phyloP scores from a whole-genome alignment of 2,888 invertebrate genomes.

The Hypomecis punctinalis region DNA sequence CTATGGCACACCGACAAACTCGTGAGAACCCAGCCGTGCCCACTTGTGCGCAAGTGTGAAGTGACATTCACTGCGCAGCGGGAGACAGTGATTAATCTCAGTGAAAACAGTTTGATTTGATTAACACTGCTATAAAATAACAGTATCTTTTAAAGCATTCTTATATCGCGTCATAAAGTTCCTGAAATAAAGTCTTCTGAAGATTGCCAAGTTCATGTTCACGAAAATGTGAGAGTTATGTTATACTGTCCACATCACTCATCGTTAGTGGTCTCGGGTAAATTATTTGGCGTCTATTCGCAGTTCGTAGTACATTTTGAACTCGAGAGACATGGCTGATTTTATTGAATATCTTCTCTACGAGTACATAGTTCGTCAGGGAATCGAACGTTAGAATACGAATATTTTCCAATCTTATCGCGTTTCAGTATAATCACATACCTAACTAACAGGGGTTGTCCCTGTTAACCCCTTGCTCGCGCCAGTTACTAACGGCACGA shows the following conservation, averaged over 20 bases:
- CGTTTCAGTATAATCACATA: too few relatives aligned
- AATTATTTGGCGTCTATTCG: too few relatives aligned
- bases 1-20: slow-evolving; percentile 42
- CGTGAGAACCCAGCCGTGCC: slow-evolving; percentile 57
- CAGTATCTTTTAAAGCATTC: not conserved
- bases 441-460: too few relatives aligned
- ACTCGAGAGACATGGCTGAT: too few relatives aligned
- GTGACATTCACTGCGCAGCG: slow-evolving; percentile 63
- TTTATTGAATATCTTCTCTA: too few relatives aligned
- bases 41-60: slow-evolving; percentile 57
- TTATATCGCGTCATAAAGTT: not conserved
- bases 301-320: too few relatives aligned
- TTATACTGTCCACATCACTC: not conserved
- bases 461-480: too few relatives aligned
- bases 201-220: not conserved
- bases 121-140: not conserved
- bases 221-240: not conserved
- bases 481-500: too few relatives aligned
- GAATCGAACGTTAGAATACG: too few relatives aligned
- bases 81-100: slow-evolving; percentile 35
- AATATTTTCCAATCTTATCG: too few relatives aligned
- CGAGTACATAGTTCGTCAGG: too few relatives aligned
- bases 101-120: slow-evolving; percentile 29
- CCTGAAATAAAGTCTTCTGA: not conserved
- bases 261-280: too few relatives aligned